Percentiles rank a stretch among this genome's conserved stretches.
phyloP scores from a whole-genome alignment of 2,888 invertebrate species.

The Acanthosepion pharaonis region DNA sequence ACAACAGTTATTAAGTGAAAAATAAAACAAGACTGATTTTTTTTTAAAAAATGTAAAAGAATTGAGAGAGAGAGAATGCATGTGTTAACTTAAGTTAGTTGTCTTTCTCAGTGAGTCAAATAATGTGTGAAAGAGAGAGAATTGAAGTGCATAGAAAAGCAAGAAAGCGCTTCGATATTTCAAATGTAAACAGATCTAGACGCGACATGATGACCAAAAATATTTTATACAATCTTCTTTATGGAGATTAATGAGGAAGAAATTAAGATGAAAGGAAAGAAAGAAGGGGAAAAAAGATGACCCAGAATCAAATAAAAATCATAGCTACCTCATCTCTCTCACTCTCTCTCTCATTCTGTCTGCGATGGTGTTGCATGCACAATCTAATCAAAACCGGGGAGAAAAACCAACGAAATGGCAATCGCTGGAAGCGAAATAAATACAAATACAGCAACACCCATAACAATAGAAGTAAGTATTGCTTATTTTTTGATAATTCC shows the following conservation, averaged over 20 bases:
- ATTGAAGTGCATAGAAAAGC: neutral
- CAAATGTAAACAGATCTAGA: conserved; percentile 12
- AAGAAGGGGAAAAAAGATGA: neutral
- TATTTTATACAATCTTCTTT: neutral
- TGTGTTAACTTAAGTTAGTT: neutral
- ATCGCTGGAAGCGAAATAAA: neutral
- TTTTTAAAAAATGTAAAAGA: neutral
- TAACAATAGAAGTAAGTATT: neutral
- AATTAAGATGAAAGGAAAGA: neutral
- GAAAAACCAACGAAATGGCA: neutral
- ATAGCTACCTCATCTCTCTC: neutral
- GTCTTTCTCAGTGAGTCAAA: neutral
- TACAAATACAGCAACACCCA: neutral
- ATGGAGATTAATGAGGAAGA: neutral
- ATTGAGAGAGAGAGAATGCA: too few relatives aligned
- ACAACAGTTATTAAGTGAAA: neutral
- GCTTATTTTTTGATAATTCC: neutral
- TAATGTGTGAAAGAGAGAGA: neutral
- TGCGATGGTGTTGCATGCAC: conserved; percentile 17
- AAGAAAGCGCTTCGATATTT: neutral
- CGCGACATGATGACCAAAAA: neutral
- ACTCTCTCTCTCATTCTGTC: conserved; percentile 7
- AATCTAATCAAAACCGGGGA: neutral
- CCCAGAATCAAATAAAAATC: conserved; percentile 33
- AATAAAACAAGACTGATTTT: neutral